A percentile compares a stretch with the other conserved stretches of the same genome.
phyloP scores from a whole-genome alignment of 2,797 vertebrate genomes.

The Alfaro cultratus region DNA sequence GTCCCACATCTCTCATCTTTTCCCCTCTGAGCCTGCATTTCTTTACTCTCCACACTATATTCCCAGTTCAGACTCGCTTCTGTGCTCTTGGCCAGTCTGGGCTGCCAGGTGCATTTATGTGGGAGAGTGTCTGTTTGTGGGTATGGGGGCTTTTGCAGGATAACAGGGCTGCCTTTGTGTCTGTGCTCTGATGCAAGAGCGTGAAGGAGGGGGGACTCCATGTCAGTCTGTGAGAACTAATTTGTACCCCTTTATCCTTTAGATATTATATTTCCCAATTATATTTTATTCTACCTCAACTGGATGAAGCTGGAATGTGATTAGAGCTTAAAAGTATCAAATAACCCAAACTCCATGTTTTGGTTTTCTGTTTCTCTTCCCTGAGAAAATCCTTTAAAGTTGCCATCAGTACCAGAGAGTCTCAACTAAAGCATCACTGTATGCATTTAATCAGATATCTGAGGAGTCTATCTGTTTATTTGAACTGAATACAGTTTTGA shows the following conservation, averaged over 20 bases:
- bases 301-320: conserved; percentile 47
- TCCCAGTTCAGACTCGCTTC: conserved; percentile 2
- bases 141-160: conserved; percentile 30
- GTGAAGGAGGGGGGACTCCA: conserved; percentile 30
- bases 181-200: conserved; percentile 53
- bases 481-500: neutral
- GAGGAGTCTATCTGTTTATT: conserved; percentile 15
- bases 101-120: conserved; percentile 62
- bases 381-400: neutral
- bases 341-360: conserved; percentile 21
- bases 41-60: conserved; percentile 1
- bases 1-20: conserved; percentile 17
- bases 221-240: conserved; percentile 76
- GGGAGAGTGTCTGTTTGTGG: neutral
- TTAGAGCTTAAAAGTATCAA: conserved; percentile 24
- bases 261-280: conserved; percentile 63
- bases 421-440: conserved; percentile 10
- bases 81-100: conserved; percentile 22
- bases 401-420: conserved; percentile 33
- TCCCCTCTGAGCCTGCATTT: conserved; percentile 13
- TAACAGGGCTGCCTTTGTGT: conserved; percentile 75
- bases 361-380: neutral
- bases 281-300: conserved; percentile 50
- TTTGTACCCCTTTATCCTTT: conserved; percentile 70
- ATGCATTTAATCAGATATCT: neutral